Base-by-base conservation (phyloP, 2,888 invertebrate genomes). In the Dioctria rufipes region DNA sequence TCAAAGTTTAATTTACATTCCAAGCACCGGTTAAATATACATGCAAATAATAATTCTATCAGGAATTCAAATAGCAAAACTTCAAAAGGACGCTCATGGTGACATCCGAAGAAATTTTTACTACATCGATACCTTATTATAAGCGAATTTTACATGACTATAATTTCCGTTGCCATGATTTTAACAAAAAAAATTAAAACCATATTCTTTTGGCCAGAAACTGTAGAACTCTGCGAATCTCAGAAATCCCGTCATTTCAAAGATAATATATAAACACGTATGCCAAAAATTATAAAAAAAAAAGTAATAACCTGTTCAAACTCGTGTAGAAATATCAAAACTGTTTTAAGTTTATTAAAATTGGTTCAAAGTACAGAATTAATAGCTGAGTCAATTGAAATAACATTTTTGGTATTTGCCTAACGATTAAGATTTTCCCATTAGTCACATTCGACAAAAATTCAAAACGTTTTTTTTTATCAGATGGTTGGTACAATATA, bases 191-290 rank as follows among this genome's bases (percentile, higher is more conserved):
- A 83, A 81, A n/a, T 81, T 83, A 82, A 83, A 75, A 80, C 81
- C 83, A 83, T 83, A 81, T 84, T 80, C 79, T 79, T 83, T 82
- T 84, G 82, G 82, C 82, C 83, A 83, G 84, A 84, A 83, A 83
- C 83, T 83, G 84, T 83, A 84, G 83, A 83, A 82, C 85, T 83
- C 82, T 83, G 82, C 81, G 83, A 83, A 71, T 84, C 83, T 81
- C 84, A 84, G 81, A 82, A 82, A 80, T 77, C 49, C 49, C 51
- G 6, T 69, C 51, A 25, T 69, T 49, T 42, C 78, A 73, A 43
- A 80, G 81, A 77, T 9, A 54, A 11, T 54, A 54, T 11, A 54
- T 54, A 54, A 81, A 80, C 43, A 80, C 77, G 54, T 25, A 81
- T 75, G 8, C 8, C 25, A 13, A 63, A 63, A 4, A 25, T 63